Evolutionary conservation across 2,888 invertebrate genomes (phyloP).

Genomic region (Temnothorax unifasciatus): DNA sequence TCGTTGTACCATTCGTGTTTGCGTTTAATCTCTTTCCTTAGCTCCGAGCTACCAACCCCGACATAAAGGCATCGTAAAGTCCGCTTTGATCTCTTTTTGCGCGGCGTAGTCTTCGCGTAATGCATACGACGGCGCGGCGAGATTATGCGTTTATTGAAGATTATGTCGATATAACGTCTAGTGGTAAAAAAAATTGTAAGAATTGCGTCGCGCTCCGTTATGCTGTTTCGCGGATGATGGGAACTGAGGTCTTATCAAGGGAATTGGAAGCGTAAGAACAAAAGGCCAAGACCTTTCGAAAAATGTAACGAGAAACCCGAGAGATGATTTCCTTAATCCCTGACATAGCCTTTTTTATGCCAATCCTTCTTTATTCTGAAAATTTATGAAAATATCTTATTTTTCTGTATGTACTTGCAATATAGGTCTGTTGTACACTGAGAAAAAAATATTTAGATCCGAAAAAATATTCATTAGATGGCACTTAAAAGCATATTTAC

Average conservation of each 20-base stretch:
- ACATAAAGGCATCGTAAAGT: conserved; percentile 43
- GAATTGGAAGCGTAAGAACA: neutral
- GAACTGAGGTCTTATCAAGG: neutral
- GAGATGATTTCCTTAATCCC: neutral
- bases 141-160: conserved; percentile 51
- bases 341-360: neutral
- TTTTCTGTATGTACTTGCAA: neutral
- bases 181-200: conserved; percentile 17
- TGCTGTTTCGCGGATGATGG: conserved; percentile 3
- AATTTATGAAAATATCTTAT: neutral
- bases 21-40: conserved; percentile 56
- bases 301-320: neutral
- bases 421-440: no score
- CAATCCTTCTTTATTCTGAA: neutral
- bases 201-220: neutral
- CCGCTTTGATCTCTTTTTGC: conserved; percentile 44
- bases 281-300: neutral
- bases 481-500: no score
- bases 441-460: no score
- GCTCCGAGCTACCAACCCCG: conserved; percentile 29
- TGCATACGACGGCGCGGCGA: conserved; percentile 36
- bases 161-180: conserved; percentile 33
- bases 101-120: conserved; percentile 1
- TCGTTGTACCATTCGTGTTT: conserved; percentile 56
- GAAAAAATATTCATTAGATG: no score